Evolutionary conservation across 2,113 vertebrate genomes (phyloP), one percentile per base, ranked within the genome.

Genomic region (Pandion haliaetus): DNA sequence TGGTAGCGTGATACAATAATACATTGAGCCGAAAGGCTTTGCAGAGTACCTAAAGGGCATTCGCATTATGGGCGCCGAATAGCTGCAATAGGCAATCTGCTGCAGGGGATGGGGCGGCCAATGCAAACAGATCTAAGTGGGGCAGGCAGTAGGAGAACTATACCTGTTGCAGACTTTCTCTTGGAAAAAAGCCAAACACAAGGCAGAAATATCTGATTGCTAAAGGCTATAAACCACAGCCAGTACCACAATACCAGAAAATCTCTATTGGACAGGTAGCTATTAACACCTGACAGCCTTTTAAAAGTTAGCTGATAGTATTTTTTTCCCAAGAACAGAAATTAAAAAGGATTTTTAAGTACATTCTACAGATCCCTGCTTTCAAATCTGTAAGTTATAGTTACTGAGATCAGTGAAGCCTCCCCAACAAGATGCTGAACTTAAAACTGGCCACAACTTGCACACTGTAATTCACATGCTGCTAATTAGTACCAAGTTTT

Each of bases 261-360:
- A 57, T 45, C 26, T 63, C 50, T 91, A 2, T 67, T 50, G 81
- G 55, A 83, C 31, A 91, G 49, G 31, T 57, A 70, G 28, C 29
- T 65, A 86, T 88, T 96, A 86, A 67, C 55, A 72, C 29, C n/a
- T 67, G 24, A 59, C 19, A 91, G 31, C 14, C 62, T 93, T 87
- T 78, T 67, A 90, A 77, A 93, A 47, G 52, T 69, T 76, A 71
- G 25, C 55, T 59, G 25, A 38, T 45, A 17, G 40, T 49, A 13
- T 45, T 62, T 73, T 67, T 38, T 24, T 8, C 25, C 23, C 10
- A 54, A 59, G 36, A 95, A 62, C 2, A 32, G 13, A 83, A 81
- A 44, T 44, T 47, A 12, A 40, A 94, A 91, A 62, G 7, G 8
- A 45, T 34, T 89, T 89, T n/a, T 80, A 55, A 67, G 24, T 42